These are phyloP conservation scores for Hyaena hyaena DNA, from an alignment of 2,113 vertebrate species.

Conservation along the genomic window DNA sequence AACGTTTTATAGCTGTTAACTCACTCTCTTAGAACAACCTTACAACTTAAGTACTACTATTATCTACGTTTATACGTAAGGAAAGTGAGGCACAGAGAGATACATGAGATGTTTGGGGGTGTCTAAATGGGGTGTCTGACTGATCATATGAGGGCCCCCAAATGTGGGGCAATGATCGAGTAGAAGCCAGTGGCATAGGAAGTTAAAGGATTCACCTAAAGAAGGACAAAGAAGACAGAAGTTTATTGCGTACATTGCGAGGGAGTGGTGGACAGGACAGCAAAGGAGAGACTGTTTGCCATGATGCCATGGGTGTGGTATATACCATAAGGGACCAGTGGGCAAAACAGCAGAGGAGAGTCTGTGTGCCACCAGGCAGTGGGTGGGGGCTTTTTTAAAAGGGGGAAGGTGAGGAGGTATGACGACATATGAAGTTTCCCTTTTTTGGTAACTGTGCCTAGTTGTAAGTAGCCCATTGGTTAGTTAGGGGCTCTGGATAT, in stretches of 20 bases:
- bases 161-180: background rate
- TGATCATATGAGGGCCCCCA: background rate
- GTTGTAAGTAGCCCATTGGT: background rate
- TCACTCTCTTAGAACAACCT: background rate
- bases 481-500: background rate
- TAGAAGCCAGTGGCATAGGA: background rate
- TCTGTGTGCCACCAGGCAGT: background rate
- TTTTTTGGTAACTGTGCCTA: background rate
- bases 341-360: background rate
- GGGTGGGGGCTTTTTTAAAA: background rate
- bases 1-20: background rate
- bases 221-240: background rate
- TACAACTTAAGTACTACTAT: background rate
- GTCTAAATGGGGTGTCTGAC: background rate
- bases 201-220: background rate
- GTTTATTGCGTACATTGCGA: background rate
- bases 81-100: background rate
- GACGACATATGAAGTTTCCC: background rate
- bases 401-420: background rate
- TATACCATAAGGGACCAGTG: too few relatives aligned
- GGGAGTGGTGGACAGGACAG: background rate
- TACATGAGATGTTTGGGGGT: background rate
- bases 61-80: background rate
- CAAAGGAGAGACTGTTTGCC: background rate
- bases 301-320: too few relatives aligned